Evolutionary conservation across 1,140 invertebrate genomes (phyloP).

Genomic region (Acromyrmex charruanus): DNA sequence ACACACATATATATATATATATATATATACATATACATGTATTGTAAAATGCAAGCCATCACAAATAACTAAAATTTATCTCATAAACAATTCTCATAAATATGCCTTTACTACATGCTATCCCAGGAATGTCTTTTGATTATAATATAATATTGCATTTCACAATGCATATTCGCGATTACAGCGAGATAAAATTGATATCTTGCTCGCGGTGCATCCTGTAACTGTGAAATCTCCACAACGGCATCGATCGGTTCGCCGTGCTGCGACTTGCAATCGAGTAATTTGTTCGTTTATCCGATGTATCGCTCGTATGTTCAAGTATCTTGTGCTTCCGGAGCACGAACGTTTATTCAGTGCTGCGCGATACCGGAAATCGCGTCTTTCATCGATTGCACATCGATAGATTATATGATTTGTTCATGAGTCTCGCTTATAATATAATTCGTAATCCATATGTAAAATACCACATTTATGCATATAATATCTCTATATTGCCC

Average conservation of each 20-base stretch:
- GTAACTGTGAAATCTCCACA: slow-evolving; percentile 41
- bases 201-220: slow-evolving; percentile 33
- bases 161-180: slow-evolving; percentile 15
- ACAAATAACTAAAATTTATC: slow-evolving; percentile 23
- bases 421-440: slow-evolving; percentile 13
- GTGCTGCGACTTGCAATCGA: slow-evolving; percentile 42
- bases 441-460: not conserved
- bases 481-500: not conserved
- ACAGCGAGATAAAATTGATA: slow-evolving; percentile 37
- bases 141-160: slow-evolving; percentile 15
- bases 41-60: not conserved
- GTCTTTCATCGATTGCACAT: slow-evolving; percentile 20
- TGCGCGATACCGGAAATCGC: slow-evolving; percentile 32
- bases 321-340: slow-evolving; percentile 6
- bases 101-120: not conserved
- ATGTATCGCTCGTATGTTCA: not conserved
- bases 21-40: too few relatives aligned
- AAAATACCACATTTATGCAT: not conserved
- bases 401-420: not conserved
- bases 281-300: slow-evolving; percentile 46
- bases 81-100: not conserved
- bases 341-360: slow-evolving; percentile 32
- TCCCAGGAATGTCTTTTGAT: slow-evolving; percentile 7
- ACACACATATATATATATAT: too few relatives aligned
- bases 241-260: slow-evolving; percentile 21